Base-by-base conservation (phyloP, 2,888 invertebrate species). In the Melinaea menophilus region DNA sequence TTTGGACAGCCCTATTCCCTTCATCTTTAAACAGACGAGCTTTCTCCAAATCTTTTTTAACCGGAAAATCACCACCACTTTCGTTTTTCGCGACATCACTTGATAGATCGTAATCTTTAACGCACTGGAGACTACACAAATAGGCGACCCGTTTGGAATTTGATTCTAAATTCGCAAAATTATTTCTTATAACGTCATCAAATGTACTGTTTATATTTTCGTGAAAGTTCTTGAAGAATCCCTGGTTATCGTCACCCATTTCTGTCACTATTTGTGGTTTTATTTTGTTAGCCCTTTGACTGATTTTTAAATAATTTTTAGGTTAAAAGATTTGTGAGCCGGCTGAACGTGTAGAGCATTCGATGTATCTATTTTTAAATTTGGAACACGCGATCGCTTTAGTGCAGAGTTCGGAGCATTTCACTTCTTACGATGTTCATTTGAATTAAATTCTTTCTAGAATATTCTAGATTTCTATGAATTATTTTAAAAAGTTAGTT, bases 1-100 rank as follows among this genome's bases (percentile, higher is more conserved):
- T 92, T 71, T 93, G 94, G 73, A 96, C 97, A 4, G 92, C 93
- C 66, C 91, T 88, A 76, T 96, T 96, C 3, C 96, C 97, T 64
- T 92, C 91, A 71, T 93, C 92, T 83, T 96, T 96, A 46, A 93
- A 83, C 66, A 89, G 85, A n/a, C 92, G 85, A 7, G 95, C 94
- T 74, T 90, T 89, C 63, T 92, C 87, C 5, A 89, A 78, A 79
- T 92, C 90, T 82, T 96, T 94, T 65, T 84, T 84, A 69, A 86
- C 85, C 46, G 85, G 84, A 71, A 86, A 85, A 11, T 80, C 77
- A 56, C 85, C 85, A 68, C 81, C 82, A 31, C 70, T 69, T 71
- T 80, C 75, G 74, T 78, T 80, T 88, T 75, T 90, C 77, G 66
- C 75, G 69, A 81, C 84, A 80, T 80, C 90, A 76, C 68, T 83